Base-by-base conservation (phyloP, 1,140 invertebrate species). In the Leptestheria dahalacensis region DNA sequence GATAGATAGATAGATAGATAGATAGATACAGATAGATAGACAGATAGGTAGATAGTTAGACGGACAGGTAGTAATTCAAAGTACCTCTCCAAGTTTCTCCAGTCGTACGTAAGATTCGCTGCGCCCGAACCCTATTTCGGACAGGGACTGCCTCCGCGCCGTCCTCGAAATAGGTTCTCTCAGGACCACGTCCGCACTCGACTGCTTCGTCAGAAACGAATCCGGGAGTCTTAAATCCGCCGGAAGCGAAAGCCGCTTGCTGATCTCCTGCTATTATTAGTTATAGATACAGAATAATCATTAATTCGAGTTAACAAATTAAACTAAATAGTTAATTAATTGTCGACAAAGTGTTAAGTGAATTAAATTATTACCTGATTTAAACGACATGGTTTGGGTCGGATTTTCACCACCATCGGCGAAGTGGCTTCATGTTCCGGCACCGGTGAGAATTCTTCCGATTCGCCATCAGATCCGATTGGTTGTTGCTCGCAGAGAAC, bases 121-220 rank as follows among this genome's bases (percentile, higher is more conserved):
- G 66, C 81, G 76, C 24, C 84, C 84, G 73, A 86, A 86, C 2
- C 83, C 83, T 66, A 86, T 84, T 72, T 86, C 84, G 24, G 78
- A 81, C 71, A 82, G 71, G 48, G 80, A 82, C 67, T 79, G 75
- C 67, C 80, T 67, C 64, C 77, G 65, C 60, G 73, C 70, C 60
- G 79, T 68, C 69, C 78, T 65, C 55, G 70, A 76, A 28, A 78
- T 66, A 64, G 76, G 76, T 25, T 73, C 78, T 60, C 79, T 77
- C 24, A 73, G 65, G n/a, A 69, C 70, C 12, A 75, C 74, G 65
- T 73, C 75, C 11, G 74, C 64, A 26, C 65, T 66, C 47, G 70
- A 70, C 60, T 77, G 73, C 64, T 79, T 78, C 54, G 76, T 74
- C 24, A 82, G 63, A 67, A 82, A 81, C 52, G 75, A 76, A 59